Evolutionary conservation across 2,888 invertebrate species (phyloP), one percentile per base, ranked within the genome.

Genomic region (Acleris holmiana): DNA sequence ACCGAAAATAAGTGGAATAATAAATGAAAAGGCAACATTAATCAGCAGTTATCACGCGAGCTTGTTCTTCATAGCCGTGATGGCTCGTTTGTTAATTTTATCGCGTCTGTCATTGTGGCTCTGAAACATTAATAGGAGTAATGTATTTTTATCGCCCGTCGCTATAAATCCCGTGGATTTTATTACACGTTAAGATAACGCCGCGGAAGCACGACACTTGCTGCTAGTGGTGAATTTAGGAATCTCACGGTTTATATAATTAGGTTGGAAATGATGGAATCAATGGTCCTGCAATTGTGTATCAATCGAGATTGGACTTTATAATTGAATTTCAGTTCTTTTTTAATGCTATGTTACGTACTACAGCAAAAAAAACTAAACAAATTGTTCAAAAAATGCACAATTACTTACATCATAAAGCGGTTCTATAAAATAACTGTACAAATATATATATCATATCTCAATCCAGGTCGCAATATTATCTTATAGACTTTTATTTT

Each of bases 11-110:
- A 73, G 76, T 73, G 73, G 77, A 80, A 76, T 75, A 72, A 71
- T 76, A 78, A n/a, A 80, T 77, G 76, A 77, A 78, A 80, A 74
- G 76, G 73, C 69, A 72, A 75, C 83, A 80, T 84, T 82, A 84
- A 75, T 77, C 75, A 74, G 73, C 70, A 69, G 69, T 74, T 72
- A 78, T 74, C 82, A 80, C 75, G 76, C 76, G 67, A 70, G 71
- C 70, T 71, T 58, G 69, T 66, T 73, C 68, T 79, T 73, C 73
- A 73, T 74, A 49, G 70, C 73, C 21, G 69, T 54, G 61, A 66
- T 61, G 66, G 58, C 62, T 57, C 66, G 56, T 66, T 66, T 57
- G 57, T 76, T 75, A 74, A 71, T 73, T 72, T 73, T 71, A 72
- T 68, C 73, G 68, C 73, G 71, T 70, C 77, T 77, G 69, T 70